Evolutionary conservation across 2,113 vertebrate species (phyloP), one percentile per base, ranked within the genome.

Genomic region (Atractosteus spatula): DNA sequence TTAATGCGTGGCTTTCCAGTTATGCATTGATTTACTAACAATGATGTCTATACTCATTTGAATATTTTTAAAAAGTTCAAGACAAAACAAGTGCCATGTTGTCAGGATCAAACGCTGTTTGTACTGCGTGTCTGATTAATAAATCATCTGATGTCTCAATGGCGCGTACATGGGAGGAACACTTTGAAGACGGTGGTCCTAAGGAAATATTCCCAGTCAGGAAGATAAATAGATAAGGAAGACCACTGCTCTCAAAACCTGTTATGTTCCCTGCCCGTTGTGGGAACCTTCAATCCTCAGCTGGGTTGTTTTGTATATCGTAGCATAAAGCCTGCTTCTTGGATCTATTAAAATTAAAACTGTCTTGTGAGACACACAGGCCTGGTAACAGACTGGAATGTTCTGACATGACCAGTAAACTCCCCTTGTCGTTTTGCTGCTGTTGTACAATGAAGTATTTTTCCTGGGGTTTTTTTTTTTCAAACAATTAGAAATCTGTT

Each of bases 81-180:
- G 29, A 29, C 29, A 29, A 29, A 29, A 29, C 29, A 29, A 29
- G 17, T 29, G 17, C 17, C 17, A 29, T 29, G 17, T 29, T 29
- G 17, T 29, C 17, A 29, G 29, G 29, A 29, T 29, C 29, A 29
- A 29, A 29, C 5, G 1, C 47, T 51, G 47, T 51, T 51, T 51
- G 47, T 51, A 10, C 2, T 51, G 47, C 10, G 47, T 51, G 10
- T 5, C 47, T 7, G 47, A 51, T 5, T 51, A 17, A 77, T 77
- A 86, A 85, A 81, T 81, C 76, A 81, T 82, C 81, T 78, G 80
- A 69, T 79, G 77, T 78, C 3, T 51, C 13, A 55, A 41, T 71
- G 67, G 77, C 68, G 68, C 66, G 67, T 29, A 56, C 77, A 16
- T 77, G 6, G 44, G 80, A 74, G 81, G 83, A 47, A 10, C 62